Percentiles rank a stretch among this genome's conserved stretches.
These are phyloP conservation scores for Siphamia tubifer DNA, from an alignment of 2,113 vertebrate species.

Conservation along the genomic window DNA sequence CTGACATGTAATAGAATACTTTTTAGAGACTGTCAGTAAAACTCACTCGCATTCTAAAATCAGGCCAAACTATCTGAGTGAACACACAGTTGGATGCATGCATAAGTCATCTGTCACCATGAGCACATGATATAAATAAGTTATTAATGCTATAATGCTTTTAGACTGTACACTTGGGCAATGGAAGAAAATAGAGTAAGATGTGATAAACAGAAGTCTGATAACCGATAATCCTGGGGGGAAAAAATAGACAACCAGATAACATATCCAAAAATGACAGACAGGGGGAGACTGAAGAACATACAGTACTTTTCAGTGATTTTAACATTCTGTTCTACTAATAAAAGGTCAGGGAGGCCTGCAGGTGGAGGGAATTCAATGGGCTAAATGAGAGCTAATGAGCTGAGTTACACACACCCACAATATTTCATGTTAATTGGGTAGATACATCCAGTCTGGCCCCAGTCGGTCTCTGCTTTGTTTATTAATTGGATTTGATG, in stretches of 20 bases:
- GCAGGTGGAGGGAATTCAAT: neutral
- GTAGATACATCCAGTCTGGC: neutral
- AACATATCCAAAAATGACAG: neutral
- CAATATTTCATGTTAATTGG: neutral
- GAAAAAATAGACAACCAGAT: conserved; percentile 1
- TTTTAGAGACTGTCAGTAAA: neutral
- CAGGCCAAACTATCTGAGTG: neutral
- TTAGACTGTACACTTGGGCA: too few relatives aligned
- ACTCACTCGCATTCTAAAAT: neutral
- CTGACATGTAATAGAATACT: neutral
- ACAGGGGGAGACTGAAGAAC: neutral
- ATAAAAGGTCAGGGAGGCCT: neutral
- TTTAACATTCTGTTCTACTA: neutral
- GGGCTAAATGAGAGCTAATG: neutral
- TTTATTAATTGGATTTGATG: neutral
- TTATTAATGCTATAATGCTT: too few relatives aligned
- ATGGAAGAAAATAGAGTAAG: too few relatives aligned
- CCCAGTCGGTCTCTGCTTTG: neutral
- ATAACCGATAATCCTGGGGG: too few relatives aligned
- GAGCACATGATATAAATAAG: too few relatives aligned
- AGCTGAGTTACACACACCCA: neutral
- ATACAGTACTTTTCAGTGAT: neutral
- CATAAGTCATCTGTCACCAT: too few relatives aligned
- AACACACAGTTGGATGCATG: too few relatives aligned
- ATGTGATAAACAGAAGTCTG: too few relatives aligned